phyloP scores from a whole-genome alignment of 2,113 vertebrate genomes.

The Heterotilapia buettikoferi region DNA sequence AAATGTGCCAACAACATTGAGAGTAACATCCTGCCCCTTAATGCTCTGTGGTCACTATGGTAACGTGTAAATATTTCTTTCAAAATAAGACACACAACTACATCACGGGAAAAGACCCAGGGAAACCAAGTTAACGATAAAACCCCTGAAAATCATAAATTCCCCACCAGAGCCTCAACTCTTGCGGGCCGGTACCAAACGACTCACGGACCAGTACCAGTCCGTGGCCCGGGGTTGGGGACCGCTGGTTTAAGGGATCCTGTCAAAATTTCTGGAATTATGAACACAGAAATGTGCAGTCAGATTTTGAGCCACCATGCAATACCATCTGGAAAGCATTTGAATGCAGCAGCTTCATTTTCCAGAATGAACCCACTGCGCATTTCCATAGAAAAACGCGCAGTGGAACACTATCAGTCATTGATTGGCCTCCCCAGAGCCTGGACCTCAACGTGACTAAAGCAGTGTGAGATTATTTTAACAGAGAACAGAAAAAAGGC shows the following conservation, averaged over 20 bases:
- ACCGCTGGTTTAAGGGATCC: not conserved
- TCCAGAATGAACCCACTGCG: not conserved
- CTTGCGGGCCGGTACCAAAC: not conserved
- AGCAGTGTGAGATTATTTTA: not conserved
- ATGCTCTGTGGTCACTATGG: not conserved
- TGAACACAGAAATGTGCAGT: not conserved
- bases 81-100: not conserved
- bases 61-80: not conserved
- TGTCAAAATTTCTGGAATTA: not conserved
- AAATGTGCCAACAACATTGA: not conserved
- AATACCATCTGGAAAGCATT: not conserved
- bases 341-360: not conserved
- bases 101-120: not conserved
- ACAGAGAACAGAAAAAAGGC: not conserved
- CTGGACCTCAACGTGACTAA: not conserved
- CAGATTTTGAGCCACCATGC: not conserved
- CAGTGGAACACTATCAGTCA: not conserved
- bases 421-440: not conserved
- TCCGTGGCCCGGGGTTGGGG: accelerated
- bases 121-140: not conserved
- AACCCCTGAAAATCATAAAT: not conserved
- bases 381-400: not conserved
- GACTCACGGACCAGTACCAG: not conserved
- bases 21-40: not conserved
- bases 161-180: not conserved